Conservation (phyloP, 2,888 invertebrate genomes). For the Aricia artaxerxes region DNA sequence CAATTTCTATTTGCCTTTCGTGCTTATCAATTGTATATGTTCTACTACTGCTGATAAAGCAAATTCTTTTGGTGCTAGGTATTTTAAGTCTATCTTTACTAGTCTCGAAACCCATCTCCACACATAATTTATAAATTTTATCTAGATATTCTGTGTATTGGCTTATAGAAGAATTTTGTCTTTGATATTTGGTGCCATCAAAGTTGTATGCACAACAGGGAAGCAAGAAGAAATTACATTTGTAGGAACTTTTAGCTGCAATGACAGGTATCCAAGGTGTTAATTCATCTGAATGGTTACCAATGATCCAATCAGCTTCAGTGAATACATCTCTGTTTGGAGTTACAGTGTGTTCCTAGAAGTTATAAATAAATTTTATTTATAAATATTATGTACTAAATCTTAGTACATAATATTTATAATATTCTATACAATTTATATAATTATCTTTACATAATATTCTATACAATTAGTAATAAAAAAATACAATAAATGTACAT, state of each 20-base stretch:
- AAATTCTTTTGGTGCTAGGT: conserved; percentile 96
- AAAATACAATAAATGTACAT: neutral
- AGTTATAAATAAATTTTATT: conserved; percentile 37
- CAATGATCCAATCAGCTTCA: conserved; percentile 95
- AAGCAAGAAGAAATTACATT: conserved; percentile 91
- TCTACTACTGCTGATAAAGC: conserved; percentile 83
- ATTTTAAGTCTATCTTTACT: conserved; percentile 92
- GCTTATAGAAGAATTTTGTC: conserved; percentile 85
- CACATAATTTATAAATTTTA: conserved; percentile 82
- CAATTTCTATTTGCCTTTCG: conserved; percentile 57
- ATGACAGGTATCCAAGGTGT: conserved; percentile 99
- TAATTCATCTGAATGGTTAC: conserved; percentile 99
- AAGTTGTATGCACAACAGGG: conserved; percentile 98
- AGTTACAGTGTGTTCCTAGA: conserved; percentile 84
- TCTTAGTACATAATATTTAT: too few relatives aligned
- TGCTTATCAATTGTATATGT: conserved; percentile 61
- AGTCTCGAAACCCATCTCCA: conserved; percentile 87
- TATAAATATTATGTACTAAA: neutral
- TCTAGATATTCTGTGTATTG: conserved; percentile 88
- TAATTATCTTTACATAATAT: too few relatives aligned
- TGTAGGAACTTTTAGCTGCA: conserved; percentile 87
- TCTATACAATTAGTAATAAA: too few relatives aligned
- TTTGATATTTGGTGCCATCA: conserved; percentile 90
- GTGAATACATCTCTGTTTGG: conserved; percentile 84
- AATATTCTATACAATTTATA: too few relatives aligned